Evolutionary conservation across 2,888 invertebrate genomes (phyloP).

Genomic region (Gari tellinella): DNA sequence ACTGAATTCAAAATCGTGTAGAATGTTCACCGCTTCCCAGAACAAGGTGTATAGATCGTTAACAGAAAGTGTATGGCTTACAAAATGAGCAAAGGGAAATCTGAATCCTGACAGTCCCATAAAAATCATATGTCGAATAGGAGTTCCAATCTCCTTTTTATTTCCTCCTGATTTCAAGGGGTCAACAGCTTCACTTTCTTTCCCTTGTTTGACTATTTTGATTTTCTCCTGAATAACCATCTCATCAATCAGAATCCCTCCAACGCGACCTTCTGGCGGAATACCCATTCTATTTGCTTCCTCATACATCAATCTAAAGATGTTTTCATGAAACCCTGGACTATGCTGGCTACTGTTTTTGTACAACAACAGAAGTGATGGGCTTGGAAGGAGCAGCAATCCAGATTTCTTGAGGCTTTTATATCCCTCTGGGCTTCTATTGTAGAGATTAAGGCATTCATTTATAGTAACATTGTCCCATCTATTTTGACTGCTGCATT

Average conservation of each 20-base stretch:
- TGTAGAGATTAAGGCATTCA: conserved; percentile 25
- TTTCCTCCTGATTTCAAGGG: conserved; percentile 16
- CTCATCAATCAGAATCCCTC: conserved; percentile 49
- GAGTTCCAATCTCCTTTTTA: conserved; percentile 24
- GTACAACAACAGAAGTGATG: conserved; percentile 15
- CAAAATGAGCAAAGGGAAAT: conserved; percentile 47
- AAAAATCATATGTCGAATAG: conserved; percentile 45
- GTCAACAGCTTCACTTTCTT: conserved; percentile 16
- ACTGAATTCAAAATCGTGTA: conserved; percentile 9
- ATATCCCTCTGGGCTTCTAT: conserved; percentile 28
- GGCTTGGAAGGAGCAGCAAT: conserved; percentile 17
- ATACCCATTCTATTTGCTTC: conserved; percentile 41
- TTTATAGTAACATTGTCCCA: conserved; percentile 1
- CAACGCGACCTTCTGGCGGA: conserved; percentile 26
- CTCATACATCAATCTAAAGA: conserved; percentile 43
- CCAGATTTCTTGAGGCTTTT: conserved; percentile 23
- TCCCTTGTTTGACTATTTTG: conserved; percentile 36
- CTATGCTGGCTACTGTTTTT: conserved; percentile 25
- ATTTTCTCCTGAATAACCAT: conserved; percentile 54
- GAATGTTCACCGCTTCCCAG: conserved; percentile 28
- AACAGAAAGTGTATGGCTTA: conserved; percentile 27
- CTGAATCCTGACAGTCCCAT: conserved; percentile 46
- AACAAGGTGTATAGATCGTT: conserved; percentile 35
- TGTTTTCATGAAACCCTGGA: conserved; percentile 33
- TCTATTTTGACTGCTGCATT: conserved; percentile 4